A percentile compares a stretch with the other conserved stretches of the same genome.
These are phyloP conservation scores for Diloba caeruleocephala DNA, from an alignment of 2,888 invertebrate species.

Conservation along the genomic window DNA sequence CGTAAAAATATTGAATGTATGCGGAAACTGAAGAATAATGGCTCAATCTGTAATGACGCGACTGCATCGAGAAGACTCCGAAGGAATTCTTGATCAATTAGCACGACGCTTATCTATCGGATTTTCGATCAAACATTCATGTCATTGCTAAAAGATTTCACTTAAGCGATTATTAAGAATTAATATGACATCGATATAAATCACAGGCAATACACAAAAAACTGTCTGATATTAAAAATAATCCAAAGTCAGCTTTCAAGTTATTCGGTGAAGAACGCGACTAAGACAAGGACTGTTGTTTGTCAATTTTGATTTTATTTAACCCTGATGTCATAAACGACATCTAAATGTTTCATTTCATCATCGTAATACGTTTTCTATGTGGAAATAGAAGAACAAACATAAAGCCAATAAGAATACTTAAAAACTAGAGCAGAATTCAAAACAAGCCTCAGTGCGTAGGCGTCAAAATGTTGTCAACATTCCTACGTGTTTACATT, in stretches of 20 bases:
- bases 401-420: slow-evolving; percentile 50
- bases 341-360: slow-evolving; percentile 44
- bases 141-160: slow-evolving; percentile 50
- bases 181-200: slow-evolving; percentile 54
- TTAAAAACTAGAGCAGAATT: slow-evolving; percentile 70
- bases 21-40: slow-evolving; percentile 48
- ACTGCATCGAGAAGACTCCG: slow-evolving; percentile 32
- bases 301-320: slow-evolving; percentile 21
- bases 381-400: slow-evolving; percentile 27
- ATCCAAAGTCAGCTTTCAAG: slow-evolving; percentile 18
- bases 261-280: slow-evolving; percentile 18
- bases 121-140: slow-evolving; percentile 46
- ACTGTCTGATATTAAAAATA: slow-evolving; percentile 13
- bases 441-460: slow-evolving; percentile 68
- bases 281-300: slow-evolving; percentile 20
- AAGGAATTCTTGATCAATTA: slow-evolving; percentile 47
- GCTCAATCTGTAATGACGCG: slow-evolving; percentile 44
- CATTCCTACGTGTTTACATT: slow-evolving; percentile 63
- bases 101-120: slow-evolving; percentile 29
- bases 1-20: slow-evolving; percentile 42
- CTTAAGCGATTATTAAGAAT: slow-evolving; percentile 52
- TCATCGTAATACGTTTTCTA: slow-evolving; percentile 11
- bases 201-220: slow-evolving; percentile 26
- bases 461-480: slow-evolving; percentile 60
- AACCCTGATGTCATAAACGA: slow-evolving; percentile 50